phyloP scores from a whole-genome alignment of 1,140 invertebrate species.

The Lasaia peninsularis region DNA sequence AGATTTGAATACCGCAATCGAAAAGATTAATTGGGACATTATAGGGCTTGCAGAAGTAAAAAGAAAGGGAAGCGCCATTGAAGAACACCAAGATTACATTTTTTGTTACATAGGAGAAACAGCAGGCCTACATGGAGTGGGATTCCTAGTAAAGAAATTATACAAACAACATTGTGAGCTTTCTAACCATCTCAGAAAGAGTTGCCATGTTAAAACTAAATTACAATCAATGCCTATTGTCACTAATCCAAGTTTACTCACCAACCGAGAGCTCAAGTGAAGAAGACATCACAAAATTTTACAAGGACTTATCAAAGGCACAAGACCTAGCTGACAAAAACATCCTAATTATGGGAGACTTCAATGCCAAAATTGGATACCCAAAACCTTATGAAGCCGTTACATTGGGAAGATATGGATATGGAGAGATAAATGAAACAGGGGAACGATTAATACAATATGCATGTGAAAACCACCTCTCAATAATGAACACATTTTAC shows the following conservation, averaged over 20 bases:
- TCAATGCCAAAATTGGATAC: slow-evolving; percentile 24
- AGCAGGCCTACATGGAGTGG: not conserved
- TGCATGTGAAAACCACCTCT: not conserved
- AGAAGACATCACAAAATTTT: too few species aligned
- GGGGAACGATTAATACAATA: not conserved
- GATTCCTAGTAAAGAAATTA: not conserved
- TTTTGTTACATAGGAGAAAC: not conserved
- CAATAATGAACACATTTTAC: slow-evolving; percentile 30
- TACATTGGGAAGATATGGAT: not conserved
- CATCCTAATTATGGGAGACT: slow-evolving; percentile 13
- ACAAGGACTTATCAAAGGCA: too few species aligned
- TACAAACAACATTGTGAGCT: slow-evolving; percentile 33
- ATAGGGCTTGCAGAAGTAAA: not conserved
- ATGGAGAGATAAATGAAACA: not conserved
- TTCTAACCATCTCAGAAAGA: slow-evolving; percentile 34
- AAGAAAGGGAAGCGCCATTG: not conserved
- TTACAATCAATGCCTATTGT: slow-evolving; percentile 25
- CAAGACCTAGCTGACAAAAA: too few species aligned
- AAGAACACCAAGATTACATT: not conserved
- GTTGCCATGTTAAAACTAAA: slow-evolving; percentile 30
- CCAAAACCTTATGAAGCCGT: not conserved
- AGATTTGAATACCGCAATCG: slow-evolving; percentile 25
- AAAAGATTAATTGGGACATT: slow-evolving; percentile 22
- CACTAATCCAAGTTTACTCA: slow-evolving; percentile 34
- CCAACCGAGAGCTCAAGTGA: slow-evolving; percentile 27